These are phyloP conservation scores for Frankliniella fusca DNA, from an alignment of 2,888 invertebrate species.

Conservation along the genomic window DNA sequence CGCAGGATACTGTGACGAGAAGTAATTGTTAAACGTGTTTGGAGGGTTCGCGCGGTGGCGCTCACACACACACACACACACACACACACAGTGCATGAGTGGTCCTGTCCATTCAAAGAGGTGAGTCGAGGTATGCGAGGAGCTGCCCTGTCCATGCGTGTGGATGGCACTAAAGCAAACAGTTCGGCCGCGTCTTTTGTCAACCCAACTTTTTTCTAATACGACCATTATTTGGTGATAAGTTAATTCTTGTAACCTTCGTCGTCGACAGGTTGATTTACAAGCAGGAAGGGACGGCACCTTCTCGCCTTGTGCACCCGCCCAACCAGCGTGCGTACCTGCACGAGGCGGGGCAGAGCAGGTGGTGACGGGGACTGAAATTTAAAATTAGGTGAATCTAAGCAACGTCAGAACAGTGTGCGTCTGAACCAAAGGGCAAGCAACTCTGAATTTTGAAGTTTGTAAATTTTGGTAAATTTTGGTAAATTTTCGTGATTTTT, in stretches of 20 bases:
- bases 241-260: slow-evolving; percentile 1
- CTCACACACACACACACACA: too few species aligned
- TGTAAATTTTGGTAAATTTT: too few species aligned
- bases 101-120: background rate
- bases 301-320: background rate
- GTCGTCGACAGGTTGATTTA: background rate
- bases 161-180: background rate
- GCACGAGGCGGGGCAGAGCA: background rate
- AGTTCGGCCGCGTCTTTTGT: too few species aligned
- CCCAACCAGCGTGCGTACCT: background rate
- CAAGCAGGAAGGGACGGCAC: background rate
- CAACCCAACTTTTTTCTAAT: background rate
- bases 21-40: too few species aligned
- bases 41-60: too few species aligned
- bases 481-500: too few species aligned
- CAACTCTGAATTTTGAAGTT: too few species aligned
- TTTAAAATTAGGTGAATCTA: too few species aligned
- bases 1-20: too few species aligned
- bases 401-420: too few species aligned
- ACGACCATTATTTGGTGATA: background rate
- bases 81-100: too few species aligned
- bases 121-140: background rate
- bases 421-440: too few species aligned
- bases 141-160: background rate
- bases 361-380: background rate